phyloP scores from a whole-genome alignment of 2,888 invertebrate species.

The Epirrhoe tristata region DNA sequence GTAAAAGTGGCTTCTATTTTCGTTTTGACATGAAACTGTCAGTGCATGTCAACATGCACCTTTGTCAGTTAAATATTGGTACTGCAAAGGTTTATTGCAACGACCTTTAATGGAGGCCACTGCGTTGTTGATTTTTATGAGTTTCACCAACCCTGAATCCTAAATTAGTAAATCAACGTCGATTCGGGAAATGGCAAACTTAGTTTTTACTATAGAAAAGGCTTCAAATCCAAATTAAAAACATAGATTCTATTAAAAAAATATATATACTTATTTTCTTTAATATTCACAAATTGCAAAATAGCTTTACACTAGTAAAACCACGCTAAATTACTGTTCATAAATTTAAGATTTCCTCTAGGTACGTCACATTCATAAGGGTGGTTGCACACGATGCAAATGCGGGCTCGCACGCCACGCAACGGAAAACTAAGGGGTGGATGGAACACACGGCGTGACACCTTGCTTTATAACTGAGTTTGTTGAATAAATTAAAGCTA shows the following conservation, averaged over 20 bases:
- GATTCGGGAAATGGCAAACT: neutral
- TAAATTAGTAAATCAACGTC: neutral
- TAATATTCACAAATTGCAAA: neutral
- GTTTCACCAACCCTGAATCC: neutral
- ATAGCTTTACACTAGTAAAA: conserved; percentile 34
- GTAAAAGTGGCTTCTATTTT: conserved; percentile 21
- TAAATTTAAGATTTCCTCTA: conserved; percentile 50
- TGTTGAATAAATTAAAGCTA: conserved; percentile 43
- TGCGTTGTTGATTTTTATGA: neutral
- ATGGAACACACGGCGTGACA: conserved; percentile 44
- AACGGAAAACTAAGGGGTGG: conserved; percentile 38
- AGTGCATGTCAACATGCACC: conserved; percentile 42
- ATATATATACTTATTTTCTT: neutral
- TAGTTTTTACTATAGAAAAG: neutral
- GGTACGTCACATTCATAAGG: conserved; percentile 50
- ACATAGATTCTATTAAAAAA: neutral
- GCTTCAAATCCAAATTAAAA: too few relatives aligned
- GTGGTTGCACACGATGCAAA: conserved; percentile 49
- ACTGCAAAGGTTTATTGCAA: conserved; percentile 31
- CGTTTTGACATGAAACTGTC: conserved; percentile 9
- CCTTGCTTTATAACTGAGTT: conserved; percentile 49
- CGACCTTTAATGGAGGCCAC: conserved; percentile 32
- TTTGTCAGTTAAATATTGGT: conserved; percentile 38
- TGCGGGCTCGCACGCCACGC: conserved; percentile 55
- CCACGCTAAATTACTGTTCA: conserved; percentile 42